Evolutionary conservation across 92 coral and sea anemone genomes (phyloP), one percentile per base, ranked within the genome.

Genomic region (Palythoa grandiflora): DNA sequence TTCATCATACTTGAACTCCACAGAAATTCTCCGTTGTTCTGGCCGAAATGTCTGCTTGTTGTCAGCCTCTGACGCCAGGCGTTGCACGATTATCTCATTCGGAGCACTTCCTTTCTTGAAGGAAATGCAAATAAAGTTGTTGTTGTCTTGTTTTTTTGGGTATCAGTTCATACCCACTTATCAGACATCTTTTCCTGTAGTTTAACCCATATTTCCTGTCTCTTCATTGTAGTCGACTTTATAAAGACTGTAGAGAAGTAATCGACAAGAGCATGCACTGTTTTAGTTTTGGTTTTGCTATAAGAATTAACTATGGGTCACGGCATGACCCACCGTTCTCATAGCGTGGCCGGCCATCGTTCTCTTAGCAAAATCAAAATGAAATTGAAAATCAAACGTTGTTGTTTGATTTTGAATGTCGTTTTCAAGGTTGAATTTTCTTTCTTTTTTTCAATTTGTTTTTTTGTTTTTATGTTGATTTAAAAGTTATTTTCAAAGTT

Each of bases 11-110:
- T 72, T 65, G 76, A 87, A 90, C 79, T 63, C 89, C n/a, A 91
- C 93, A 74, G 88, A 88, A 72, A 88, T 89, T 44, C 91, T 54
- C 61, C 87, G 91, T 47, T 91, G 91, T 73, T 83, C 91, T 40
- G 91, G 93, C 50, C 81, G 77, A 61, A 52, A 84, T 35, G 86
- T 81, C 71, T 81, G 86, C 20, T 81, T 81, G 75, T 81, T 81
- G 75, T 81, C 75, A 47, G 44, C 50, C 51, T 91, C 86, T 50
- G 86, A 66, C 66, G 86, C 71, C 71, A 81, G 48, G 54, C 71
- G 61, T 39, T 81, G 76, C 4, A 81, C 86, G n/a, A 91, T 66
- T 17, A 71, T 75, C 40, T 87, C 91, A 47, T 90, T 39, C 28
- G 28, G 28, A 28, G 28, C 28, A 28, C 28, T 28, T 28, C 28